These are phyloP conservation scores for Drosophila mercatorum DNA, from an alignment of 2,888 invertebrate species.

Conservation along the genomic window DNA sequence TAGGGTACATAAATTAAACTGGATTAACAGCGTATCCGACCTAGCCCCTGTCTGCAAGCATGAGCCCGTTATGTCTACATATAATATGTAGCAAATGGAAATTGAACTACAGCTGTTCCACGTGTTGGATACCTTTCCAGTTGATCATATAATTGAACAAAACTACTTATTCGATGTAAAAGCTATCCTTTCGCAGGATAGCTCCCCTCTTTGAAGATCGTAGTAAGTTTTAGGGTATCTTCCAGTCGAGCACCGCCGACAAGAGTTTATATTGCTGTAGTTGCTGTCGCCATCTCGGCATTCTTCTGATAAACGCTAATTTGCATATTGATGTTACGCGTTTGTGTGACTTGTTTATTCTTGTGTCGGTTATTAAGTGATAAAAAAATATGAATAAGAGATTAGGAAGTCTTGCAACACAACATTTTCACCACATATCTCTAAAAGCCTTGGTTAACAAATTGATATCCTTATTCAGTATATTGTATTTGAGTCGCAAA, in stretches of 20 bases:
- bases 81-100: too few species aligned
- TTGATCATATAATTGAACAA: too few species aligned
- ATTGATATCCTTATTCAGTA: constrained; percentile 73
- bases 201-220: too few species aligned
- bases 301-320: constrained; percentile 64
- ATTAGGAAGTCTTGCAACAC: constrained; percentile 12
- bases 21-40: not conserved
- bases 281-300: constrained; percentile 20
- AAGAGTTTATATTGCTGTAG: constrained; percentile 30
- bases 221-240: not conserved
- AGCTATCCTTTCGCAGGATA: too few species aligned
- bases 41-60: too few species aligned
- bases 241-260: not conserved
- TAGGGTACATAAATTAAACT: not conserved
- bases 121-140: too few species aligned
- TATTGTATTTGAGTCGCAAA: constrained; percentile 59
- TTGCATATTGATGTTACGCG: constrained; percentile 52
- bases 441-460: constrained; percentile 60
- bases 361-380: constrained; percentile 21
- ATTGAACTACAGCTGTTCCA: too few species aligned
- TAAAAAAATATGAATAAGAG: constrained; percentile 14
- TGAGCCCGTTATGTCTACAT: too few species aligned
- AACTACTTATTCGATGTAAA: too few species aligned
- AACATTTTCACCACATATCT: constrained; percentile 67
- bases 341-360: constrained; percentile 21